Conservation (phyloP, 2,888 invertebrate species). For the Pollenia griseotomentosa region DNA sequence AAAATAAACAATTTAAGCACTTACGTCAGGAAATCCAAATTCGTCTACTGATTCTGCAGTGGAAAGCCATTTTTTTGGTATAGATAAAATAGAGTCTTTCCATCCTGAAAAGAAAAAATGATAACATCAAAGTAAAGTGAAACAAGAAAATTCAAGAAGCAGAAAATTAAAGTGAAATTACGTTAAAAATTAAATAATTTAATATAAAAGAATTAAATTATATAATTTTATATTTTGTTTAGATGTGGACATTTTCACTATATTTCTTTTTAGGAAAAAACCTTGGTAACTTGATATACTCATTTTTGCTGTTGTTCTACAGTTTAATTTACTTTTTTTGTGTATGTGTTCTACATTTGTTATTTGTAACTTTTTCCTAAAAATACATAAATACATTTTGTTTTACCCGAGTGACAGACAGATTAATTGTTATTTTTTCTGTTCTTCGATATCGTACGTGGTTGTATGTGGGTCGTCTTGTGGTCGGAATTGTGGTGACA, state of each 20-base stretch:
- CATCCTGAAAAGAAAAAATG: conserved; percentile 87
- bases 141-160: too few relatives aligned
- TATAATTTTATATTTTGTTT: not conserved
- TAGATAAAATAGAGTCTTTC: conserved; percentile 89
- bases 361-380: conserved; percentile 9
- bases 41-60: conserved; percentile 84
- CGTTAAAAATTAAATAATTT: too few relatives aligned
- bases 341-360: not conserved
- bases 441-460: not conserved
- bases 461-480: conserved; percentile 5
- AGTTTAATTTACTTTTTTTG: conserved; percentile 18
- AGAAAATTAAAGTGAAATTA: not conserved
- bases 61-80: conserved; percentile 89
- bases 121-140: too few relatives aligned
- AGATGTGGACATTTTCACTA: not conserved
- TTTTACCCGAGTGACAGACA: conserved; percentile 32
- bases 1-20: conserved; percentile 73
- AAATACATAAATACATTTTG: not conserved
- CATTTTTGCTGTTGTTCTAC: not conserved
- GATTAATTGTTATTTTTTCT: conserved; percentile 31
- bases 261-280: not conserved
- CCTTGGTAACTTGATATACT: conserved; percentile 25
- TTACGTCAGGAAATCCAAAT: conserved; percentile 84
- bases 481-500: conserved; percentile 41
- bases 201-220: not conserved